Percentiles rank a stretch among this genome's conserved stretches.
Conservation (phyloP, 2,113 vertebrate genomes). For the Equus przewalskii region DNA sequence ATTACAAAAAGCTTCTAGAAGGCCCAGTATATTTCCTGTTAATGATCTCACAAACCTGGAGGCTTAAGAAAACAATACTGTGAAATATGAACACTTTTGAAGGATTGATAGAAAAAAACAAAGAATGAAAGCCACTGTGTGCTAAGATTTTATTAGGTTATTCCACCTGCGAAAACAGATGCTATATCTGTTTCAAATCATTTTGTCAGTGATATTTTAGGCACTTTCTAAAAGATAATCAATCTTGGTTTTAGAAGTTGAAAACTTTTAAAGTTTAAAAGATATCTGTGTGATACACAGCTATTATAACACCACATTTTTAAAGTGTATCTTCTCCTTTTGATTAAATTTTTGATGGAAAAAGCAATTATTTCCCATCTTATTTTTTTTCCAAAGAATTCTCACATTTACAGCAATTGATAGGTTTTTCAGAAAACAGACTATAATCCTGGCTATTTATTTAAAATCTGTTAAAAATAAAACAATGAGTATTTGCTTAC, state of each 20-base stretch:
- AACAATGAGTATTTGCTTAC: not conserved
- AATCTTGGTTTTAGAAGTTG: conserved; percentile 59
- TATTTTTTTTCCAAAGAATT: conserved; percentile 15
- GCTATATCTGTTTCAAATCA: conserved; percentile 21
- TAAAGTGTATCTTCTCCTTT: not conserved
- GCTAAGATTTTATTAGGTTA: conserved; percentile 62
- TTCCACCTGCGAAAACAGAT: conserved; percentile 66
- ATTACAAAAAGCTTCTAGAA: conserved; percentile 28
- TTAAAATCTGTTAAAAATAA: conserved; percentile 17
- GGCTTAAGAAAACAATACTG: conserved; percentile 68
- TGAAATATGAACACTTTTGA: conserved; percentile 60
- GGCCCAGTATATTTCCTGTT: not conserved
- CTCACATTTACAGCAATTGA: not conserved
- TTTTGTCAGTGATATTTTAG: conserved; percentile 56
- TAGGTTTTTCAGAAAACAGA: not conserved
- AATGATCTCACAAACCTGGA: conserved; percentile 62
- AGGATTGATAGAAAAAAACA: conserved; percentile 58
- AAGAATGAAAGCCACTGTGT: conserved; percentile 64
- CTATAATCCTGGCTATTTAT: not conserved
- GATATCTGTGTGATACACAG: not conserved
- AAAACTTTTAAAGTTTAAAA: conserved; percentile 54
- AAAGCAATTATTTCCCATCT: not conserved
- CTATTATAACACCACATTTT: conserved; percentile 32
- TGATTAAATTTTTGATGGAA: not conserved
- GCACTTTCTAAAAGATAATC: conserved; percentile 69